Percentiles rank a stretch among this genome's conserved stretches.
Conservation (phyloP, 2,888 invertebrate species). For the Rhimphoctona megacephalus region DNA sequence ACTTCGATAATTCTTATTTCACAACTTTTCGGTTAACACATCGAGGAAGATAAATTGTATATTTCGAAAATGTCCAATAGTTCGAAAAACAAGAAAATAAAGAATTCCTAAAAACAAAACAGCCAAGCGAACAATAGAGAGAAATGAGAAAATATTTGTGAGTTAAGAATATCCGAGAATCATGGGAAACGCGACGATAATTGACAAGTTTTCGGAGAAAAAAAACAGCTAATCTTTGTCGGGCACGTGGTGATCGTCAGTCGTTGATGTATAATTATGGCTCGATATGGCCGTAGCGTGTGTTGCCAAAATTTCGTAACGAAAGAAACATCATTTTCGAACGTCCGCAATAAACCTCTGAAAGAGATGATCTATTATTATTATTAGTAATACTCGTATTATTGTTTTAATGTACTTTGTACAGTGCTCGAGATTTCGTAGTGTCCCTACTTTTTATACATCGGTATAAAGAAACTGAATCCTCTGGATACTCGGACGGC, state of each 20-base stretch:
- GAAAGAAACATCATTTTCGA: slow-evolving; percentile 3
- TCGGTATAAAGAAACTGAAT: not conserved
- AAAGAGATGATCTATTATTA: not conserved
- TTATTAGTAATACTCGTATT: not conserved
- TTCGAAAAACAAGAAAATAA: not conserved
- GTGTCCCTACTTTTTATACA: not conserved
- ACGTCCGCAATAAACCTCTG: not conserved
- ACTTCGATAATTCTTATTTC: not conserved
- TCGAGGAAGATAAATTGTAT: not conserved
- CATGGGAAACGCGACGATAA: slow-evolving; percentile 16
- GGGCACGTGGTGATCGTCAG: not conserved
- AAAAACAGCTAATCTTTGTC: slow-evolving; percentile 4
- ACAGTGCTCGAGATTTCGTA: not conserved
- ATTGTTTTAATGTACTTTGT: not conserved
- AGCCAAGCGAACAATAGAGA: not conserved
- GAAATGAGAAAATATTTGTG: not conserved
- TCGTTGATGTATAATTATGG: not conserved
- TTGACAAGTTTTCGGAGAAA: not conserved
- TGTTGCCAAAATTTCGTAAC: not conserved
- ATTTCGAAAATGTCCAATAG: not conserved
- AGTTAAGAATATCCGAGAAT: not conserved
- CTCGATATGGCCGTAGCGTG: not conserved
- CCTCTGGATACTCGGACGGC: not conserved
- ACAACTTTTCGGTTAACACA: not conserved
- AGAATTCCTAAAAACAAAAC: not conserved